phyloP scores from a whole-genome alignment of 2,888 invertebrate genomes.

The Nephrocerus scutellatus region DNA sequence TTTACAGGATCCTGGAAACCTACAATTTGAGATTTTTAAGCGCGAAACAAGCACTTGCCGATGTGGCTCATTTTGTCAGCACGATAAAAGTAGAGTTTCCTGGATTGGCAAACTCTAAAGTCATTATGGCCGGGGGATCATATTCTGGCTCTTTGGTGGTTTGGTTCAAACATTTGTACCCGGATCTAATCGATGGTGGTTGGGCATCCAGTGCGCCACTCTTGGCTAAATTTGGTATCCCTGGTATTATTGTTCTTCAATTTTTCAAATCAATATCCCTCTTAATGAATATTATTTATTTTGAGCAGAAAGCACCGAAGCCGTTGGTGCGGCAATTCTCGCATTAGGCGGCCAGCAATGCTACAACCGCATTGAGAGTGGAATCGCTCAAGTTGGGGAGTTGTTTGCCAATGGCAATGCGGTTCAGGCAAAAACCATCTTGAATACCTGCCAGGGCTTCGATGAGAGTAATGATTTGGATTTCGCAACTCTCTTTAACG shows the following conservation, averaged over 20 bases:
- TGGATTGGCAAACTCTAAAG: conserved; percentile 36
- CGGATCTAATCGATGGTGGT: conserved; percentile 52
- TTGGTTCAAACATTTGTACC: conserved; percentile 57
- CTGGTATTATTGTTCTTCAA: conserved; percentile 28
- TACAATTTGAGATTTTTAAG: conserved; percentile 54
- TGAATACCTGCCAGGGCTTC: conserved; percentile 31
- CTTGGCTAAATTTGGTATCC: conserved; percentile 53
- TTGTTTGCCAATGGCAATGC: conserved; percentile 22
- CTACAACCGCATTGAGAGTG: conserved; percentile 30
- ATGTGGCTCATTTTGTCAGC: conserved; percentile 55
- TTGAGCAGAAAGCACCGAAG: conserved; percentile 32
- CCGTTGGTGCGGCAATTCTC: conserved; percentile 28
- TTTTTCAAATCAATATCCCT: not conserved
- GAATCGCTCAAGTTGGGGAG: conserved; percentile 24
- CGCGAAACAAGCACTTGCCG: conserved; percentile 58
- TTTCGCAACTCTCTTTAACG: conserved; percentile 30
- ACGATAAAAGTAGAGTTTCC: conserved; percentile 28
- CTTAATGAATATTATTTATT: no score
- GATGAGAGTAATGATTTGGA: conserved; percentile 24
- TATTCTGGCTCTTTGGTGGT: conserved; percentile 60
- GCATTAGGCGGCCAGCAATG: conserved; percentile 30
- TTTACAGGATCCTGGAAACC: conserved; percentile 44
- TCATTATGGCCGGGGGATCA: conserved; percentile 55
- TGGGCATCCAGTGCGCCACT: conserved; percentile 60
- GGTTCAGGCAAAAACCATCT: conserved; percentile 21